These are phyloP conservation scores for Neomicropteryx cornuta DNA, from an alignment of 1,140 invertebrate species.

Conservation along the genomic window DNA sequence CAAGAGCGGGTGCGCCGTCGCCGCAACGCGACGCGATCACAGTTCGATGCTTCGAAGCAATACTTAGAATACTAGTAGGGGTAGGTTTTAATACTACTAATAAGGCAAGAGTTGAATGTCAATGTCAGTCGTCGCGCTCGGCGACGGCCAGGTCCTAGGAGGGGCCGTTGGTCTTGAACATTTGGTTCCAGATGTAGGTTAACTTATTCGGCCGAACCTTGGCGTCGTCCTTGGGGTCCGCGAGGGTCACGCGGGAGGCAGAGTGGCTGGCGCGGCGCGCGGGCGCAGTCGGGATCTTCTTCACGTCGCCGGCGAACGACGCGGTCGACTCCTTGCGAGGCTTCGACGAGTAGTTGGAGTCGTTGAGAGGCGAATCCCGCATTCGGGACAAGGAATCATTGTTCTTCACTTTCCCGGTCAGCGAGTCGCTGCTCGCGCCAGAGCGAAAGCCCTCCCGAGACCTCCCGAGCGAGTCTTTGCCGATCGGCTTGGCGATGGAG, in stretches of 20 bases:
- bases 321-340: slow-evolving; percentile 10
- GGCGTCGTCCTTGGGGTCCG: too few species aligned
- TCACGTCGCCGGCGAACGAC: slow-evolving; percentile 6
- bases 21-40: slow-evolving; percentile 8
- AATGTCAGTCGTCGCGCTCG: slow-evolving; percentile 5
- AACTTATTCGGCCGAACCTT: slow-evolving; percentile 15
- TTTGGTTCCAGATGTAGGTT: slow-evolving; percentile 12
- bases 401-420: slow-evolving; percentile 42
- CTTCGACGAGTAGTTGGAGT: slow-evolving; percentile 10
- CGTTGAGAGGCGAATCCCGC: slow-evolving; percentile 11
- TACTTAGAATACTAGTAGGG: slow-evolving; percentile 6
- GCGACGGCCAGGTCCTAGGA: slow-evolving; percentile 5
- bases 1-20: slow-evolving; percentile 3
- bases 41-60: slow-evolving; percentile 4
- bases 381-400: slow-evolving; percentile 37
- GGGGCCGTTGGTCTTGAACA: slow-evolving; percentile 13
- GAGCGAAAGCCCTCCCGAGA: slow-evolving; percentile 36
- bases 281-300: slow-evolving; percentile 17
- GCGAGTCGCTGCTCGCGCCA: slow-evolving; percentile 46
- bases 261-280: slow-evolving; percentile 12
- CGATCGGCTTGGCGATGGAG: slow-evolving; percentile 9
- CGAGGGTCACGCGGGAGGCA: slow-evolving; percentile 9
- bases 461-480: slow-evolving; percentile 29
- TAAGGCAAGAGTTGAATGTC: slow-evolving; percentile 16
- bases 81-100: slow-evolving; percentile 7